Evolutionary conservation across 2,113 vertebrate genomes (phyloP), one percentile per base, ranked within the genome.

Genomic region (Eira barbara): DNA sequence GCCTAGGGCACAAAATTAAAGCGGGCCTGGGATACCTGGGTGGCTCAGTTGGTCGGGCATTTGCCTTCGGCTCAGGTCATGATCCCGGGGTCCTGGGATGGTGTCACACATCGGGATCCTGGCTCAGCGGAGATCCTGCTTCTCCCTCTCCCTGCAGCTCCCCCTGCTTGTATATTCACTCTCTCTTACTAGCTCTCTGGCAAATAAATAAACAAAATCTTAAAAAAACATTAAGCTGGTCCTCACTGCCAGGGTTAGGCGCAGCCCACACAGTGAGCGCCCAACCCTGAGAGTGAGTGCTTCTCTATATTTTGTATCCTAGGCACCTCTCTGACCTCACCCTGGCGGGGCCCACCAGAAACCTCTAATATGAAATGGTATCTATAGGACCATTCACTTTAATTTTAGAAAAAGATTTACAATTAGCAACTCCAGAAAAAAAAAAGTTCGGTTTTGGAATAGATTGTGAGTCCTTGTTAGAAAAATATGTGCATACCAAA

Each of bases 361-460:
- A 89, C 49, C 21, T 47, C 15, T 63, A 39, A 55, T 29, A 17
- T 34, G 12, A 81, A 52, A 3, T 88, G 3, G 3, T n/a, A 36
- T n/a, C 74, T 65, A n/a, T 31, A 21, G 55, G 17, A 45, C 20
- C 67, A 89, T 74, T 79, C 52, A 36, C 47, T 94, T n/a, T 36
- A n/a, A 39, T 84, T 97, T 88, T 39, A 52, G 8, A 92, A 57
- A 57, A 49, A 91, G 42, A 11, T 69, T 92, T 91, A 6, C 69
- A 45, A 45, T 96, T 61, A 87, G 17, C 4, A 67, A 63, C 84
- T 91, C 47, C 23, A 81, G 67, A 6, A 42, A 10, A 10, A 49
- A 12, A n/a, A 69, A 84, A 1, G 4, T 61, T 88, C 23, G 2
- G 14, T 83, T 92, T 94, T 36, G n/a, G 31, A 90, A 49, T 73